phyloP scores from a whole-genome alignment of 2,797 vertebrate genomes.

The Valencia hispanica region DNA sequence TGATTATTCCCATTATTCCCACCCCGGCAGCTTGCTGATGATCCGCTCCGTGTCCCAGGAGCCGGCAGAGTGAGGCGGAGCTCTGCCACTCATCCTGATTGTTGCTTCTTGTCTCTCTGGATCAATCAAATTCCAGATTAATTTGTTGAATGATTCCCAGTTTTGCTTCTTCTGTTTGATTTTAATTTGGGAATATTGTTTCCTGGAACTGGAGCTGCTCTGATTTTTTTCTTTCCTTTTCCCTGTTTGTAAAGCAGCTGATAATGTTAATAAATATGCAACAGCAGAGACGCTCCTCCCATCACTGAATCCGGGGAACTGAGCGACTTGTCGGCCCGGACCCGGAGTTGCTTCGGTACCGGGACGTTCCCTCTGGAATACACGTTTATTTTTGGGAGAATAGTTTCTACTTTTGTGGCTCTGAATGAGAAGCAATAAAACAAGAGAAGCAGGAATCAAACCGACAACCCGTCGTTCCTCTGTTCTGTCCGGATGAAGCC shows the following conservation, averaged over 20 bases:
- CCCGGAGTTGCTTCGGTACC: no score
- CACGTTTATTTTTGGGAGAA: conserved; percentile 53
- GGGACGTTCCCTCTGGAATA: conserved; percentile 24
- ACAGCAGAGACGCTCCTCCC: conserved; percentile 27
- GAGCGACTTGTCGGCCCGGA: no score
- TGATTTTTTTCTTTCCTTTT: no score
- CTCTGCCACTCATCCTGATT: conserved; percentile 9
- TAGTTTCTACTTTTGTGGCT: conserved; percentile 39
- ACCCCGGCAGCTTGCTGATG: conserved; percentile 34
- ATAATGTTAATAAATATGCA: conserved; percentile 64
- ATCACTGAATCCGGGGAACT: no score
- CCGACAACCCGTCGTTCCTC: neutral
- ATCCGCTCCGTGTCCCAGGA: conserved; percentile 12
- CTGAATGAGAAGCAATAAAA: conserved; percentile 57
- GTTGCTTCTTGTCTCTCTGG: conserved; percentile 34
- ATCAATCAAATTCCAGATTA: conserved; percentile 54
- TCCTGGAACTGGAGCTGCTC: conserved; percentile 26
- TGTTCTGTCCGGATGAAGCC: neutral
- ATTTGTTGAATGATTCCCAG: conserved; percentile 44
- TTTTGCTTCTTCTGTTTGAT: neutral
- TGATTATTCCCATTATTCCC: conserved; percentile 42
- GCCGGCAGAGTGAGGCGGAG: neutral
- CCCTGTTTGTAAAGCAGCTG: conserved; percentile 16
- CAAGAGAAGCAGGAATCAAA: neutral
- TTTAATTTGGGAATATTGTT: conserved; percentile 43